phyloP scores from a whole-genome alignment of 2,113 vertebrate species.

The Neodontobutis hainanensis region DNA sequence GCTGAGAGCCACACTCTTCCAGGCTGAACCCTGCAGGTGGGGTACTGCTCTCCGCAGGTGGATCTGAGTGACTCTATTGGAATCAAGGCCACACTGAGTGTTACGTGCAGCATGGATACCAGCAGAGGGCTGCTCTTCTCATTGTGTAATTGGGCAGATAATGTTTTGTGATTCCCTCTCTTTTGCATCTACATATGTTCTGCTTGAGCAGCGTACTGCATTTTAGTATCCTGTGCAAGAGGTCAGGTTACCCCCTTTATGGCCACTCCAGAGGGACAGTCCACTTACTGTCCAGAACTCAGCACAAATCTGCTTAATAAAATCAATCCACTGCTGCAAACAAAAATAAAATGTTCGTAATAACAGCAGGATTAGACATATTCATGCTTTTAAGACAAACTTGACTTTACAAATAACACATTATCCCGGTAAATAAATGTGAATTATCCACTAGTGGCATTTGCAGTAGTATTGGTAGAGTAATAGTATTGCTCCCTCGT shows the following conservation, averaged over 20 bases:
- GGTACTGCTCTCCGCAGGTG: neutral
- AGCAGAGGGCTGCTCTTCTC: conserved; percentile 66
- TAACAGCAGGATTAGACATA: neutral
- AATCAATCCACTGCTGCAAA: conserved; percentile 6
- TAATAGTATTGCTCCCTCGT: too few species aligned
- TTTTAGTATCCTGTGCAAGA: conserved; percentile 65
- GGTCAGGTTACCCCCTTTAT: conserved; percentile 55
- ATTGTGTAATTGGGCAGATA: conserved; percentile 77
- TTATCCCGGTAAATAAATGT: too few species aligned
- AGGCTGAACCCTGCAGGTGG: conserved; percentile 44
- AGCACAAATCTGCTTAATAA: neutral
- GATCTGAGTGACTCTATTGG: conserved; percentile 13
- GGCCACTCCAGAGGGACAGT: conserved; percentile 38
- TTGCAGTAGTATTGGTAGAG: too few species aligned
- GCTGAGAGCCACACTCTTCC: conserved; percentile 14
- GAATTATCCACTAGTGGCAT: too few species aligned
- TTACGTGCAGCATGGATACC: conserved; percentile 59
- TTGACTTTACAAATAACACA: too few species aligned
- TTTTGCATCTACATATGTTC: conserved; percentile 69
- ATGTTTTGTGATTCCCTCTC: conserved; percentile 75
- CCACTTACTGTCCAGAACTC: conserved; percentile 8
- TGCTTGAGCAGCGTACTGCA: conserved; percentile 58
- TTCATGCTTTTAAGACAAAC: too few species aligned
- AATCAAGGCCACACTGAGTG: conserved; percentile 36
- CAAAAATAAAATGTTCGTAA: neutral